A percentile compares a stretch with the other conserved stretches of the same genome.
Conservation (phyloP, 2,797 vertebrate genomes). For the Protosalanx chinensis region DNA sequence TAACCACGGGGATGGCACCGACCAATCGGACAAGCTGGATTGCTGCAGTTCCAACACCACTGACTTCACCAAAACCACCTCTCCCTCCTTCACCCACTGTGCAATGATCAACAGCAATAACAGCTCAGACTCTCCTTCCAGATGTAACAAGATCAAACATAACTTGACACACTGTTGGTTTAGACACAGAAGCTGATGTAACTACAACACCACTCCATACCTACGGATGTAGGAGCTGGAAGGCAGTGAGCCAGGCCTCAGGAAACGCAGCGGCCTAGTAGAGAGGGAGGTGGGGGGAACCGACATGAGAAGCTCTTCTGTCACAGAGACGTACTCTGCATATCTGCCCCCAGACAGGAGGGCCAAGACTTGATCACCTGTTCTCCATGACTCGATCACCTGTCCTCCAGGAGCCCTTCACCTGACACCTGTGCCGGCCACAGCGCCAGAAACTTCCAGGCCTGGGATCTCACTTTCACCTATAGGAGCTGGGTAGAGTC, state of each 20-base stretch:
- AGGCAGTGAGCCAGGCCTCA: constrained; percentile 85
- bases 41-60: constrained; percentile 82
- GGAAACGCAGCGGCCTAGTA: constrained; percentile 81
- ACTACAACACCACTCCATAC: constrained; percentile 50
- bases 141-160: neutral
- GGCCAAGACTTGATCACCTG: constrained; percentile 77
- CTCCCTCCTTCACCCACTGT: constrained; percentile 78
- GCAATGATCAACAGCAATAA: neutral
- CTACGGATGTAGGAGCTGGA: constrained; percentile 81
- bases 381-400: constrained; percentile 77
- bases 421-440: constrained; percentile 70
- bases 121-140: neutral
- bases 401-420: constrained; percentile 63
- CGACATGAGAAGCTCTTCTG: constrained; percentile 76
- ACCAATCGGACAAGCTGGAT: constrained; percentile 78
- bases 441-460: constrained; percentile 64
- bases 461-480: constrained; percentile 70
- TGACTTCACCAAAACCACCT: constrained; percentile 78
- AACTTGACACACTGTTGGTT: neutral
- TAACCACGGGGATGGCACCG: constrained; percentile 76
- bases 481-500: constrained; percentile 58
- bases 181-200: neutral
- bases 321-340: constrained; percentile 77
- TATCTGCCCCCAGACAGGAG: constrained; percentile 81
- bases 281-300: constrained; percentile 70